phyloP scores from a whole-genome alignment of 2,888 invertebrate species.

The Drosophila cyrtoloma region DNA sequence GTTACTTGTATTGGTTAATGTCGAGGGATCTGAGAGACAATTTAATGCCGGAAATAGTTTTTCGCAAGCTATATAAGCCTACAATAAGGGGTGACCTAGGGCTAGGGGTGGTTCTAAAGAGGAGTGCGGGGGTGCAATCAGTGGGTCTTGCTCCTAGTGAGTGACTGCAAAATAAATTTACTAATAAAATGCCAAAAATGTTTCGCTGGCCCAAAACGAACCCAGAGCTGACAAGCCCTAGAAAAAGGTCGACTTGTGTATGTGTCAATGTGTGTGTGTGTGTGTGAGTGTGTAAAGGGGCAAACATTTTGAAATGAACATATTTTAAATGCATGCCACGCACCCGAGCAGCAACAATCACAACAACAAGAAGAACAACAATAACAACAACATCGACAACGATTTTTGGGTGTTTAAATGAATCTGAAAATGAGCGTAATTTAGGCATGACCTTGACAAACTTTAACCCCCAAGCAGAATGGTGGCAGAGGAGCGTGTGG shows the following conservation, averaged over 20 bases:
- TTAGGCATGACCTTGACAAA: constrained; percentile 64
- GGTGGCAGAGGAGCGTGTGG: too few species aligned
- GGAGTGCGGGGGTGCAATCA: neutral
- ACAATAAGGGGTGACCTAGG: neutral
- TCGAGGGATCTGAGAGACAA: constrained; percentile 45
- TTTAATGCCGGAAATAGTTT: constrained; percentile 76
- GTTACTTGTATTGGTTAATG: constrained; percentile 17
- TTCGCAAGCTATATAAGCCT: constrained; percentile 33
- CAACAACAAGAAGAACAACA: constrained; percentile 15
- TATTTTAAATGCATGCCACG: constrained; percentile 76
- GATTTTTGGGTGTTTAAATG: constrained; percentile 57
- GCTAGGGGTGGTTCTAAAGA: neutral
- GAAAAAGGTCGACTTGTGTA: constrained; percentile 26
- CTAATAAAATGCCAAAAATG: constrained; percentile 73
- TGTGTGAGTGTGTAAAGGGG: constrained; percentile 39
- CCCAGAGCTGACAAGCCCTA: neutral
- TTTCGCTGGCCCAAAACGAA: constrained; percentile 18
- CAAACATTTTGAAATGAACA: constrained; percentile 72
- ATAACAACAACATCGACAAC: constrained; percentile 2
- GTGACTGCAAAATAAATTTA: constrained; percentile 67
- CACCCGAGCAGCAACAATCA: constrained; percentile 41
- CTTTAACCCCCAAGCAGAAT: constrained; percentile 30
- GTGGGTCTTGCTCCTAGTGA: constrained; percentile 6
- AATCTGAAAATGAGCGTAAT: constrained; percentile 73
- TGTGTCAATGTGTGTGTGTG: neutral